phyloP scores from a whole-genome alignment of 2,113 vertebrate genomes.

The Panurus biarmicus region DNA sequence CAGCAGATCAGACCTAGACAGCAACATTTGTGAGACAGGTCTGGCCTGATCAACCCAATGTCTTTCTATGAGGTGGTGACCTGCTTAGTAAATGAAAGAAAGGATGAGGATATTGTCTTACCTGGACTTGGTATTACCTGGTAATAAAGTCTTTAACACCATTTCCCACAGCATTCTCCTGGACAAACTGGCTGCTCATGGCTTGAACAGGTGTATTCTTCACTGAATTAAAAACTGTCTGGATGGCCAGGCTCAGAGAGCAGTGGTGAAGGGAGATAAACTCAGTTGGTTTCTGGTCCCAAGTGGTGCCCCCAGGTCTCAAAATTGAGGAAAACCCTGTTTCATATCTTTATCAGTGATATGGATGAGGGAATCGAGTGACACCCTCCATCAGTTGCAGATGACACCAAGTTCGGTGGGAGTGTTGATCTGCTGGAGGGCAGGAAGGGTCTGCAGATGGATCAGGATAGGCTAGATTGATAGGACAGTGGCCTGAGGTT shows the following conservation, averaged over 20 bases:
- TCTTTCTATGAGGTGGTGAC: not conserved
- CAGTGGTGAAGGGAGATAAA: not conserved
- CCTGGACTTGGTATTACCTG: not conserved
- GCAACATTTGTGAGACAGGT: not conserved
- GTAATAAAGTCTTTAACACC: not conserved
- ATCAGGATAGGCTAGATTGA: not conserved
- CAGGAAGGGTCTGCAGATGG: not conserved
- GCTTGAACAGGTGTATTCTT: not conserved
- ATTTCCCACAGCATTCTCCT: not conserved
- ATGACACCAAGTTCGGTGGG: no score
- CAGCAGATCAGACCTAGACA: not conserved
- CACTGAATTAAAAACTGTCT: not conserved
- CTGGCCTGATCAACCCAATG: not conserved
- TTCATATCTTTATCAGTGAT: not conserved
- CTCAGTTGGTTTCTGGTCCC: not conserved
- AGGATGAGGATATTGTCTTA: not conserved
- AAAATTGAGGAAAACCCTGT: not conserved
- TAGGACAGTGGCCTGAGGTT: not conserved
- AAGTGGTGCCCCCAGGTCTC: not conserved
- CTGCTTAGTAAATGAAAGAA: not conserved
- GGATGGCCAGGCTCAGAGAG: not conserved
- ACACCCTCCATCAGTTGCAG: not conserved
- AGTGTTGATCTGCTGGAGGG: not conserved
- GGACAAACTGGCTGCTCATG: not conserved
- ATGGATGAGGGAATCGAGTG: rapidly evolving